These are phyloP conservation scores for Nemopilema nomurai DNA, from an alignment of 30 jellyfish, hydroid and myxozoan genomes.

Conservation along the genomic window DNA sequence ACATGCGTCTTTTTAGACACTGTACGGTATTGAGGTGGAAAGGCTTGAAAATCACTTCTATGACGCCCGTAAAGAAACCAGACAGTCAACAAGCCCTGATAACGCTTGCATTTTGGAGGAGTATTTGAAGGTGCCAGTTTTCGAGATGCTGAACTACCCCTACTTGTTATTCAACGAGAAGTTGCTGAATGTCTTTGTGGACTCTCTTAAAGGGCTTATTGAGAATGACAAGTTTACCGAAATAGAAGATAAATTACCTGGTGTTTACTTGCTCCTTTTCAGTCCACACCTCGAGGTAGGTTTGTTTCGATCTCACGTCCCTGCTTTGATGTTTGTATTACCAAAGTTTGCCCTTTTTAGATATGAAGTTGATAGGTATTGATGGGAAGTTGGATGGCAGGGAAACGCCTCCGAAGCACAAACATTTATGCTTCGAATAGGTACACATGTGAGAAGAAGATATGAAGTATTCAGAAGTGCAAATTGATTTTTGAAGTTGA, in stretches of 20 bases:
- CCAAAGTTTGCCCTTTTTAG: too few species aligned
- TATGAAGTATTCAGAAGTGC: too few species aligned
- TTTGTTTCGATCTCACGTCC: too few species aligned
- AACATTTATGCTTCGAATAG: too few species aligned
- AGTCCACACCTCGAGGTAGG: constrained; percentile 39
- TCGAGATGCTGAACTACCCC: constrained; percentile 53
- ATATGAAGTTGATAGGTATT: too few species aligned
- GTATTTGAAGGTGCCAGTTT: constrained; percentile 33
- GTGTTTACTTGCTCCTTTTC: constrained; percentile 56
- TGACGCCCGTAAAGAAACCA: not conserved
- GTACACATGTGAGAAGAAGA: too few species aligned
- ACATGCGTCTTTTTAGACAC: constrained; percentile 10
- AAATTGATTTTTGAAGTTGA: too few species aligned
- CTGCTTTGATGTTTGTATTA: not conserved
- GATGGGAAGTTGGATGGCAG: too few species aligned
- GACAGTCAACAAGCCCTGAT: not conserved
- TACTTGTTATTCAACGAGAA: constrained; percentile 54
- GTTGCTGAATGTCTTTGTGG: constrained; percentile 22
- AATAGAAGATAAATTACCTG: constrained; percentile 31
- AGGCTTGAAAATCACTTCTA: constrained; percentile 35
- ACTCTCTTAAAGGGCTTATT: constrained; percentile 15
- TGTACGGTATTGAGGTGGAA: constrained; percentile 41
- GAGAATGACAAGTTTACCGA: constrained; percentile 18
- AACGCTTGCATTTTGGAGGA: constrained; percentile 9
- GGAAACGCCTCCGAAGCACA: too few species aligned